phyloP scores from a whole-genome alignment of 2,113 vertebrate species.

The Sarotherodon lohbergeri region DNA sequence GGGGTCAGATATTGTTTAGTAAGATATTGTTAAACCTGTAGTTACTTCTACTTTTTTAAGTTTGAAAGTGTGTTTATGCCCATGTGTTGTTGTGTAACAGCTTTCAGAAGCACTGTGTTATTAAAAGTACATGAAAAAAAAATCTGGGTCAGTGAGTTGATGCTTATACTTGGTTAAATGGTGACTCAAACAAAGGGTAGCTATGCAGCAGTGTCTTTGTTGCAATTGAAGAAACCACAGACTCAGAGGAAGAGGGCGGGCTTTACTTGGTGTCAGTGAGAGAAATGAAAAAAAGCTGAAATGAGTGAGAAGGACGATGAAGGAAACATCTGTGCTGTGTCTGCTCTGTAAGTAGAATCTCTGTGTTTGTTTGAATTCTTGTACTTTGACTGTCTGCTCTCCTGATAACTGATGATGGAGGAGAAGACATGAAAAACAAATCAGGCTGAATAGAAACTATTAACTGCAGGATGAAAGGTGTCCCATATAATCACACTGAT shows the following conservation, averaged over 20 bases:
- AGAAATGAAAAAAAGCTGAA: neutral
- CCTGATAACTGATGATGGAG: too few species aligned
- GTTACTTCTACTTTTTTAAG: neutral
- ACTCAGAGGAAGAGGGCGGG: neutral
- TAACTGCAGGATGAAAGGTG: too few species aligned
- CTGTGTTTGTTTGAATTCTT: neutral
- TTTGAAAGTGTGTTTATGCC: neutral
- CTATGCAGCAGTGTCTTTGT: neutral
- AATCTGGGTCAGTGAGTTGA: neutral
- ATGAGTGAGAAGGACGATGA: too few species aligned
- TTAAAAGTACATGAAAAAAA: fast-evolving
- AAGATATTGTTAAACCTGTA: fast-evolving
- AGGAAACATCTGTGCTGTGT: neutral
- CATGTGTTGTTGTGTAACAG: neutral
- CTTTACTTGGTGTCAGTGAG: neutral
- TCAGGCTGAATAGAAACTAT: too few species aligned
- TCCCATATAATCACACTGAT: too few species aligned
- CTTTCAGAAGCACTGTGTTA: neutral
- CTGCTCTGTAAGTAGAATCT: neutral
- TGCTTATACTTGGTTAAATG: neutral
- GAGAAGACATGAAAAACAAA: too few species aligned
- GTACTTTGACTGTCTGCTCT: too few species aligned
- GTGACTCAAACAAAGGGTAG: neutral
- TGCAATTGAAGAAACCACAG: neutral
- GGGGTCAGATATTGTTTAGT: too few species aligned